Base-by-base conservation (phyloP, 2,888 invertebrate species). In the Mythimna loreyi region DNA sequence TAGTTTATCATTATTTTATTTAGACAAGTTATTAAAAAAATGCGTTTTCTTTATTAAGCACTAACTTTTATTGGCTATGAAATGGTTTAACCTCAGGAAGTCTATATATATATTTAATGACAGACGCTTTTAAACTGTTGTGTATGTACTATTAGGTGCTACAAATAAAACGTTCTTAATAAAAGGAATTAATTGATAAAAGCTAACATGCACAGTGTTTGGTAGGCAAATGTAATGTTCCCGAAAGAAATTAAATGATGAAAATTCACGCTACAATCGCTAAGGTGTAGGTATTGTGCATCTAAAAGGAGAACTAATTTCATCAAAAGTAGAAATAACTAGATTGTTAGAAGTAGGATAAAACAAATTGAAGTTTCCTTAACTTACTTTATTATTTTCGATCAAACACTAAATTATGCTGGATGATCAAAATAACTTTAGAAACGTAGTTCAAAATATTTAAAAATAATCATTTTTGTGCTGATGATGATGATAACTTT, bases 181-280 rank as follows among this genome's bases (percentile, higher is more conserved):
- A 47, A 49, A 47, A 65, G 45, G 21, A 49, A 57, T 59, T 0
- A 13, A 21, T 30, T 25, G 9, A 25, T 28, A 50, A 36, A 70
- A 78, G 66, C 72, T 70, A 71, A 65, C 83, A 78, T 83, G 83
- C 83, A 64, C 60, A 36, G 68, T 81, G 66, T 55, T 58, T 19
- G 61, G 40, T 55, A n/a, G 30, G 47, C 28, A 50, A 59, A 67
- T 50, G 5, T 23, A 55, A 52, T n/a, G 13, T 57, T 52, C 45
- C 21, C 45, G n/a, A 47, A 55, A 47, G 8, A 23, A 36, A 30
- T 7, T 5, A 6, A 33, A 47, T 33, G 4, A 72, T 67, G 19
- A 45, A 47, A 64, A 61, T 63, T 59, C 58, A 45, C 58, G 47
- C 58, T 65, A 55, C 28, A 25, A 47, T 63, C 25, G 28, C 58